A percentile compares a stretch with the other conserved stretches of the same genome.
Conservation (phyloP, 2,888 invertebrate genomes). For the Boloria selene region DNA sequence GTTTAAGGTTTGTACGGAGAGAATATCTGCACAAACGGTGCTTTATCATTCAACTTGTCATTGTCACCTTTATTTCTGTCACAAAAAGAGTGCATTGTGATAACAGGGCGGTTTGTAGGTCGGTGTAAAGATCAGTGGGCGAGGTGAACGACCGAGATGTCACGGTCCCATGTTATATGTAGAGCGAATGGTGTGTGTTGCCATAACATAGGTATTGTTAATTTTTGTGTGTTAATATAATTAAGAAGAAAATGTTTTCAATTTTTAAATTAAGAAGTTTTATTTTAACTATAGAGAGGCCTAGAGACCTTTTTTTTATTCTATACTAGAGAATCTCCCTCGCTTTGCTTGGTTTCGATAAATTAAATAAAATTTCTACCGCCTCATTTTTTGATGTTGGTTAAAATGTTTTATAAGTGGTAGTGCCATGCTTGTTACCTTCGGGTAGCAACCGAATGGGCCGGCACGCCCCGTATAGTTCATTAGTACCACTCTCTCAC, state of each 20-base stretch:
- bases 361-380: too few relatives aligned
- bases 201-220: slow-evolving; percentile 21
- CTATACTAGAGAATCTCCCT: too few relatives aligned
- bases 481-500: too few relatives aligned
- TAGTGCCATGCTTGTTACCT: too few relatives aligned
- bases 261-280: too few relatives aligned
- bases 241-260: background rate
- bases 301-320: too few relatives aligned
- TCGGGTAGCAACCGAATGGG: too few relatives aligned
- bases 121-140: slow-evolving; percentile 63
- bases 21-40: background rate
- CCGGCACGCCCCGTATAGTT: too few relatives aligned
- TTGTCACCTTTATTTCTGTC: slow-evolving; percentile 45
- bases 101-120: slow-evolving; percentile 59
- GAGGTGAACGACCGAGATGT: slow-evolving; percentile 73
- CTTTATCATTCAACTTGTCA: slow-evolving; percentile 33
- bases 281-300: too few relatives aligned
- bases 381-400: too few relatives aligned
- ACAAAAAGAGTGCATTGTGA: slow-evolving; percentile 40
- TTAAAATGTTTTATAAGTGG: too few relatives aligned
- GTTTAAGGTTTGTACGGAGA: background rate
- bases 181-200: slow-evolving; percentile 25
- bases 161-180: slow-evolving; percentile 59
- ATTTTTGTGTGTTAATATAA: slow-evolving; percentile 2
- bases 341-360: too few relatives aligned